A percentile compares a stretch with the other conserved stretches of the same genome.
phyloP scores from a whole-genome alignment of 2,113 vertebrate genomes.

The Heptranchias perlo region DNA sequence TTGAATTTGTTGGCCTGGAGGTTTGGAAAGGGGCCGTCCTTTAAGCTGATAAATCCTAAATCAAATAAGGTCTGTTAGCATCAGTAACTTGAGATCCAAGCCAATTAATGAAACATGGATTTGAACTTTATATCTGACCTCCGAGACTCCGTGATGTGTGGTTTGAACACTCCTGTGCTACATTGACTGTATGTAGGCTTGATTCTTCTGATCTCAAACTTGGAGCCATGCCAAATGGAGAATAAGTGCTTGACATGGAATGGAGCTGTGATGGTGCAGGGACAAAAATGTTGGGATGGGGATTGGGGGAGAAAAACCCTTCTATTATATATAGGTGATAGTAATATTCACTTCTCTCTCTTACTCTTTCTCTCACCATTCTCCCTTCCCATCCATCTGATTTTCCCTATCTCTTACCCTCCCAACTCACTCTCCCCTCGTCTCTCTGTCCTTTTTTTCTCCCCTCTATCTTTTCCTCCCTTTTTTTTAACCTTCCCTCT shows the following conservation, averaged over 20 bases:
- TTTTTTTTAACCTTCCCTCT: not conserved
- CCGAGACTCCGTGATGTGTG: not conserved
- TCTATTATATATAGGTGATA: not conserved
- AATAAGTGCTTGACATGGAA: not conserved
- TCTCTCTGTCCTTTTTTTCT: not conserved
- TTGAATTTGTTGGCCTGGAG: not conserved
- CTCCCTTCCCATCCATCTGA: not conserved
- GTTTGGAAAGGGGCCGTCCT: not conserved
- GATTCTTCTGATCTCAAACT: not conserved
- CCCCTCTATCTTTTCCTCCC: not conserved
- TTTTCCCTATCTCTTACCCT: not conserved
- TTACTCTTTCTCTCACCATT: not conserved
- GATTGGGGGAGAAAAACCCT: not conserved
- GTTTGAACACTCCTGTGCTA: not conserved
- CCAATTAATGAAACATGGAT: not conserved
- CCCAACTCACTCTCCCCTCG: not conserved
- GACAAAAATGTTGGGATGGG: not conserved
- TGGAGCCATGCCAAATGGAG: not conserved
- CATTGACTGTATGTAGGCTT: not conserved
- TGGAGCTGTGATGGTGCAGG: not conserved
- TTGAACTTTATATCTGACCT: not conserved
- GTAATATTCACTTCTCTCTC: not conserved
- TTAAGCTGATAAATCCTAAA: not conserved
- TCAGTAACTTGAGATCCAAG: not conserved
- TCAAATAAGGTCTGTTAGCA: not conserved